Conservation (phyloP, 2,113 vertebrate genomes). For the Platysternon megacephalum region DNA sequence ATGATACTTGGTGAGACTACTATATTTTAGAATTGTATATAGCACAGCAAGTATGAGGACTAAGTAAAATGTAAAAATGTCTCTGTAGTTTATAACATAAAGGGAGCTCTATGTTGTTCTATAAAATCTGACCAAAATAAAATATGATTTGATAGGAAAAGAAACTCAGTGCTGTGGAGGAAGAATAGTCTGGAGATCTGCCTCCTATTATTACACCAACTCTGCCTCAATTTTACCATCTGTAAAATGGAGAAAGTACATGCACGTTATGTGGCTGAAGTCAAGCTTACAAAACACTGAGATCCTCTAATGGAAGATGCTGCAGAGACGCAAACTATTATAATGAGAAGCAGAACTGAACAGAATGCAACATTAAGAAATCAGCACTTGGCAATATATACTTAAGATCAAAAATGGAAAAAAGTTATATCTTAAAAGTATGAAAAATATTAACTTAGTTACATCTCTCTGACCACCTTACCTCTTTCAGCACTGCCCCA, state of each 20-base stretch:
- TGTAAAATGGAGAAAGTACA: neutral
- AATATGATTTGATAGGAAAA: constrained; percentile 32
- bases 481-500: neutral
- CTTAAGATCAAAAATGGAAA: neutral
- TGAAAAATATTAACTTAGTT: neutral
- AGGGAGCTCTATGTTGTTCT: constrained; percentile 58
- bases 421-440: too few species aligned
- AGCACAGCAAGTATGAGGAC: constrained; percentile 10
- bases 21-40: constrained; percentile 56
- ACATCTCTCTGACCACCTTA: neutral
- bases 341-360: too few species aligned
- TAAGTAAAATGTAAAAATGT: constrained; percentile 51
- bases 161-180: neutral
- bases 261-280: neutral
- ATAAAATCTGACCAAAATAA: constrained; percentile 28
- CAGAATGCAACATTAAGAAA: neutral
- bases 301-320: neutral
- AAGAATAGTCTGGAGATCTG: neutral
- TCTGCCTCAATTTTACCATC: neutral
- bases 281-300: constrained; percentile 7
- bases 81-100: constrained; percentile 57
- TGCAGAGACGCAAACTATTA: neutral
- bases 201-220: neutral
- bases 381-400: neutral
- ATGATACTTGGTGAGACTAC: constrained; percentile 40